Conservation (phyloP, 1,140 invertebrate species). For the Caenorhabditis elegans region DNA sequence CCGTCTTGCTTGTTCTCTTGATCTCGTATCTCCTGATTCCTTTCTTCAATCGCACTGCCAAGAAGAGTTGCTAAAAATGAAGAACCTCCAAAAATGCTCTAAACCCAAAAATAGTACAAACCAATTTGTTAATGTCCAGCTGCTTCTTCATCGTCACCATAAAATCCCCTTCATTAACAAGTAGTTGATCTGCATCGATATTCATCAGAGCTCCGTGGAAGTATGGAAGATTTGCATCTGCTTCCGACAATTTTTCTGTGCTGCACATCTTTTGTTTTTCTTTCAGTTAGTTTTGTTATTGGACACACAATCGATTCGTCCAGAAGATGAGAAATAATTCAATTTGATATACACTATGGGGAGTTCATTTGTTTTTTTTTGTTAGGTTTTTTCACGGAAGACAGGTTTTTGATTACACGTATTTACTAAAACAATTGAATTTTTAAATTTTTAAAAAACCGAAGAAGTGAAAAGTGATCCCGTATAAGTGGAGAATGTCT, state of each 20-base stretch:
- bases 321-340: no score
- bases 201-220: constrained; percentile 58
- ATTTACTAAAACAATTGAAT: background rate
- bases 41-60: constrained; percentile 18
- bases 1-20: background rate
- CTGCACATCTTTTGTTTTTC: background rate
- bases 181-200: constrained; percentile 51
- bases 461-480: background rate
- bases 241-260: constrained; percentile 34
- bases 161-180: constrained; percentile 45
- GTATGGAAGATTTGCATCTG: constrained; percentile 42
- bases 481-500: background rate
- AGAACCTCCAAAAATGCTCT: background rate
- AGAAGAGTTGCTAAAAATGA: background rate
- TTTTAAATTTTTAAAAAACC: background rate
- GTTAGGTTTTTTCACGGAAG: background rate
- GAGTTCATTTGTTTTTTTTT: no score
- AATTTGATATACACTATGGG: no score
- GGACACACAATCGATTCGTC: no score
- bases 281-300: background rate
- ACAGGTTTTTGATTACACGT: background rate
- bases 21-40: background rate
- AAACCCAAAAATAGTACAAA: no score
- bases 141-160: constrained; percentile 16
- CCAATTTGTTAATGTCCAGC: constrained; percentile 11